Evolutionary conservation across 2,797 vertebrate genomes (phyloP).

Genomic region (Pangasius macronema): DNA sequence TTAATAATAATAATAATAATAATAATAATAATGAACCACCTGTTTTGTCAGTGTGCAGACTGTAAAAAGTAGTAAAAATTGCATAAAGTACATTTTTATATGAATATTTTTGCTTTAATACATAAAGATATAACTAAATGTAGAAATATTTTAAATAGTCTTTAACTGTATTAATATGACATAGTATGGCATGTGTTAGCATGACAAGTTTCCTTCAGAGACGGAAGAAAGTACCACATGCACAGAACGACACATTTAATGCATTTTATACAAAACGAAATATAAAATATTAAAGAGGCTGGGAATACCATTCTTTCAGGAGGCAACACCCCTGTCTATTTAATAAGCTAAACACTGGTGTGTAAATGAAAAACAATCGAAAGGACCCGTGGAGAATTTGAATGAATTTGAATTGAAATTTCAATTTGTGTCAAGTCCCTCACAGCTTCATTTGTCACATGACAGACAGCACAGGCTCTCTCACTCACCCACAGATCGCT

Average conservation of each 20-base stretch:
- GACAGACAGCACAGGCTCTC: slow-evolving; percentile 19
- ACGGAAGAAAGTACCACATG: neutral
- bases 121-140: neutral
- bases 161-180: neutral
- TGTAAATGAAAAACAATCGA: neutral
- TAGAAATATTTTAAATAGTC: neutral
- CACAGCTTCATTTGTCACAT: neutral
- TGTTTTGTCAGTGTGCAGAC: neutral
- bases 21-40: neutral
- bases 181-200: neutral
- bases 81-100: neutral
- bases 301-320: too few species aligned
- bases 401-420: neutral
- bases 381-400: neutral
- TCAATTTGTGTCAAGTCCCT: neutral
- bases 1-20: too few species aligned
- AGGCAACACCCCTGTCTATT: neutral
- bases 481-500: slow-evolving; percentile 73
- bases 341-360: neutral
- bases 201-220: neutral
- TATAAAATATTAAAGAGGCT: neutral
- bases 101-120: neutral
- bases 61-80: neutral
- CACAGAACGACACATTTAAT: neutral
- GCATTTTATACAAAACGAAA: neutral